Evolutionary conservation across 30 jellyfish, hydroid and myxozoan species (phyloP).

Genomic region (Aurelia coerulea): DNA sequence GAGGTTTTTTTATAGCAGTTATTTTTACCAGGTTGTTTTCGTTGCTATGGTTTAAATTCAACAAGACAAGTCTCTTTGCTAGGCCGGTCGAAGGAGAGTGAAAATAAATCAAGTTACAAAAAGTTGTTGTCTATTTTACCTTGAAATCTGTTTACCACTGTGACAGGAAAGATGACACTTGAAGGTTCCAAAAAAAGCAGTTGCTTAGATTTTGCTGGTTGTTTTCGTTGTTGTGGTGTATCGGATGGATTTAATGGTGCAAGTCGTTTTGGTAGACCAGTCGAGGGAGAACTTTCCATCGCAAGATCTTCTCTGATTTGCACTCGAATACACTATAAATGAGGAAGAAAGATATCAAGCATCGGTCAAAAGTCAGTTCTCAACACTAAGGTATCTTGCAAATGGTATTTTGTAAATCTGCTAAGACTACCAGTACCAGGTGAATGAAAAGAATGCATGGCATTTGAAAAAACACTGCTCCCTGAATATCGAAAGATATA

Average conservation of each 20-base stretch:
- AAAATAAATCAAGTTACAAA: neutral
- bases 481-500: no score
- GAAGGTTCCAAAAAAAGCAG: conserved; percentile 38
- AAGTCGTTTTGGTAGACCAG: conserved; percentile 21
- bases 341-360: no score
- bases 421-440: no score
- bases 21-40: conserved; percentile 15
- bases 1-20: neutral
- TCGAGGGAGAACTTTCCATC: conserved; percentile 67
- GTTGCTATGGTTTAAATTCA: conserved; percentile 46
- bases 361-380: no score
- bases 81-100: neutral
- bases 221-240: conserved; percentile 42
- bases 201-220: conserved; percentile 26
- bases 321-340: conserved; percentile 71
- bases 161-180: conserved; percentile 45
- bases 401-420: no score
- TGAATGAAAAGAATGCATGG: no score
- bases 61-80: conserved; percentile 32
- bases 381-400: no score
- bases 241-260: conserved; percentile 62
- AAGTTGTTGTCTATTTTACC: conserved; percentile 6
- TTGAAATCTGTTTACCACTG: conserved; percentile 48
- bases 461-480: no score
- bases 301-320: conserved; percentile 80